Conservation (phyloP, 1,140 invertebrate genomes). For the Oryzaephilus surinamensis region DNA sequence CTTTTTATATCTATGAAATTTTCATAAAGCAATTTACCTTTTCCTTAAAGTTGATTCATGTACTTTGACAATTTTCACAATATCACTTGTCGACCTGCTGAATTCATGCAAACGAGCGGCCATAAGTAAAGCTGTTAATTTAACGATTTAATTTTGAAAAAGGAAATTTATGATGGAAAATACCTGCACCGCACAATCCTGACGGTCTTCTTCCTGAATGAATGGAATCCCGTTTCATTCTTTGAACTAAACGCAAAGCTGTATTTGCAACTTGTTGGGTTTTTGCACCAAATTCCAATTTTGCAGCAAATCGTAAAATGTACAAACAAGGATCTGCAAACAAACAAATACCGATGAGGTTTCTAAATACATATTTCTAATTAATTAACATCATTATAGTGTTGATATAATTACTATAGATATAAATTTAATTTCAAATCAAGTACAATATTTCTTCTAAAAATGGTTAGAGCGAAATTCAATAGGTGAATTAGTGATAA, state of each 20-base stretch:
- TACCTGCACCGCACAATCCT: constrained; percentile 91
- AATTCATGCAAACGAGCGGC: constrained; percentile 89
- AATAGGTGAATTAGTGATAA: no score
- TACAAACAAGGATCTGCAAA: constrained; percentile 87
- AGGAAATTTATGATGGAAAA: not conserved
- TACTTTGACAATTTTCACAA: constrained; percentile 92
- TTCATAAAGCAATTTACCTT: constrained; percentile 41
- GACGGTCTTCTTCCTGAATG: constrained; percentile 91
- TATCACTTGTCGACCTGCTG: constrained; percentile 73
- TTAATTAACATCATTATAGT: no score
- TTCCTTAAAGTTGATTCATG: constrained; percentile 89
- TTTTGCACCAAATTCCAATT: constrained; percentile 85
- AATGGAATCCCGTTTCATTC: constrained; percentile 98
- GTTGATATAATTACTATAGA: no score
- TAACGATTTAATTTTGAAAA: constrained; percentile 2
- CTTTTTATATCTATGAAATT: not conserved
- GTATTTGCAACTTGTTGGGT: constrained; percentile 92
- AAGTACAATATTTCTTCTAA: no score
- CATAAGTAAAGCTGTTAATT: constrained; percentile 74
- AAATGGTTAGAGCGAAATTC: no score
- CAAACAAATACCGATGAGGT: no score
- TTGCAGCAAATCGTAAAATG: constrained; percentile 88
- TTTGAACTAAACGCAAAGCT: constrained; percentile 81
- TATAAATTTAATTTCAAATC: no score
- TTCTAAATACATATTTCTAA: no score